Percentiles rank a stretch among this genome's conserved stretches.
Evolutionary conservation across 2,113 vertebrate genomes (phyloP).

Genomic region (Campylorhamphus procurvoides): DNA sequence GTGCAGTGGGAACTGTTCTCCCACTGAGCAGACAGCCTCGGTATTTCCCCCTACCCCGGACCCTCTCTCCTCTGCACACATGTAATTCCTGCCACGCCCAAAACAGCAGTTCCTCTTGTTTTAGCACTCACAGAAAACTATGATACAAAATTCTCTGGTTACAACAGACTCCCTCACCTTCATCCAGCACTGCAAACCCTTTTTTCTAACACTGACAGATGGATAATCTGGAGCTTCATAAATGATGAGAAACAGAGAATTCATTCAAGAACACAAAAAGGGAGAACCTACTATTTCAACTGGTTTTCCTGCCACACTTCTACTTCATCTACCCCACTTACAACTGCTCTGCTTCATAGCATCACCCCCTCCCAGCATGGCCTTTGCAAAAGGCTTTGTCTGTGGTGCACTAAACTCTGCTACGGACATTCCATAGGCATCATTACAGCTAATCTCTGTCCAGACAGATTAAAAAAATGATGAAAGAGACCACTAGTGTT

Average conservation of each 20-base stretch:
- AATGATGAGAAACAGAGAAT: neutral
- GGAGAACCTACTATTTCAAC: neutral
- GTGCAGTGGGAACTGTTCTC: too few species aligned
- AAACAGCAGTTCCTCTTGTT: neutral
- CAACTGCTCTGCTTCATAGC: neutral
- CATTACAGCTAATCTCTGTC: conserved; percentile 55
- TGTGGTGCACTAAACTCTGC: neutral
- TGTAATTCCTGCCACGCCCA: neutral
- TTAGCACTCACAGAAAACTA: neutral
- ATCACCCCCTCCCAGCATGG: neutral
- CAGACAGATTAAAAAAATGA: conserved; percentile 37
- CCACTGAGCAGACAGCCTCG: neutral
- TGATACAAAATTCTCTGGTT: neutral
- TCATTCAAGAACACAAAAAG: neutral
- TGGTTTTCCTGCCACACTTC: neutral
- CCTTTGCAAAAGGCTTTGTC: neutral
- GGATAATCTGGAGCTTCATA: neutral
- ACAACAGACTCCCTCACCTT: neutral
- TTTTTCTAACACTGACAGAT: neutral
- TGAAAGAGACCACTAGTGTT: neutral
- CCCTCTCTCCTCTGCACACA: neutral
- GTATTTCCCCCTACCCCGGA: accelerated
- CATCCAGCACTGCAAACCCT: neutral
- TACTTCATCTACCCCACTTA: neutral
- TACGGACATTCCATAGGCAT: conserved; percentile 53